Percentiles rank a stretch among this genome's conserved stretches.
Evolutionary conservation across 2,888 invertebrate species (phyloP).

Genomic region (Megastigmus dorsalis): DNA sequence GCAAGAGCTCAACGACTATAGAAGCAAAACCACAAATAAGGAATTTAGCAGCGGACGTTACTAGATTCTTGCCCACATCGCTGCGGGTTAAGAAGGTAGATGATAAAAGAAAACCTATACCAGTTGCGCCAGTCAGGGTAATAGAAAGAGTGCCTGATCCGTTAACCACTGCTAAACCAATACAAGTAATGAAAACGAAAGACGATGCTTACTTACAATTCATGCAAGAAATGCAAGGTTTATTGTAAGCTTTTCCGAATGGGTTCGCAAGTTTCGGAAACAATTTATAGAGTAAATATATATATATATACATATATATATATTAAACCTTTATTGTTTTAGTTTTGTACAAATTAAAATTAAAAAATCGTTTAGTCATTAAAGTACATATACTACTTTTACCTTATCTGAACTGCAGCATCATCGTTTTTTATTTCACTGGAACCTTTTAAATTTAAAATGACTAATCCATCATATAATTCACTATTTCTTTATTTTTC

Average conservation of each 20-base stretch:
- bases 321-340: background rate
- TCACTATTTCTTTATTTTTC: too few species aligned
- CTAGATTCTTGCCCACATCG: conserved; percentile 95
- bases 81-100: conserved; percentile 93
- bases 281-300: conserved; percentile 26
- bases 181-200: conserved; percentile 81
- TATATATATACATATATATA: too few species aligned
- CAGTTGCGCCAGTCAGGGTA: conserved; percentile 70
- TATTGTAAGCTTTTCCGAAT: conserved; percentile 76
- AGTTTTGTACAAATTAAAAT: conserved; percentile 20
- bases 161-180: conserved; percentile 52
- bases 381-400: too few species aligned
- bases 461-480: too few species aligned
- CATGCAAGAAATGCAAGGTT: conserved; percentile 98
- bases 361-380: background rate
- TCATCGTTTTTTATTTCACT: background rate
- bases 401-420: too few species aligned
- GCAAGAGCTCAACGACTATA: conserved; percentile 85
- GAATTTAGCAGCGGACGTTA: conserved; percentile 94
- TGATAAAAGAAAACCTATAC: conserved; percentile 77
- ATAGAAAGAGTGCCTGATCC: conserved; percentile 76
- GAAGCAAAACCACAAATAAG: conserved; percentile 98
- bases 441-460: too few species aligned
- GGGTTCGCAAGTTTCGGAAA: background rate
- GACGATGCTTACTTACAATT: conserved; percentile 99